Conservation (phyloP, 2,797 vertebrate species). For the Labroides dimidiatus region DNA sequence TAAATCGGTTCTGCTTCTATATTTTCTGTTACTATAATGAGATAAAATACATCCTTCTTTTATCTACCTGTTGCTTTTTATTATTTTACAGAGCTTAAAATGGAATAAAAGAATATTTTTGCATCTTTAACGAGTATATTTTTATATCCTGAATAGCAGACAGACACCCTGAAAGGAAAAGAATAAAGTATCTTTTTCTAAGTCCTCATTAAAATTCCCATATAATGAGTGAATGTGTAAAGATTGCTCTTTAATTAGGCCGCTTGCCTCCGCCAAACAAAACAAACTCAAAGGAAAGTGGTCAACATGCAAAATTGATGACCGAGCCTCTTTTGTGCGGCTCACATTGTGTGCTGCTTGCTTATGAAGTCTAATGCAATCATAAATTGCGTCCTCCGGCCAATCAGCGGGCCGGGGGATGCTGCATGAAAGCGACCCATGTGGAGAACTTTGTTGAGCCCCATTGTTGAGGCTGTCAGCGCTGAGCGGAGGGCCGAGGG, state of each 20-base stretch:
- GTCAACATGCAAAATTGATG: slow-evolving; percentile 93
- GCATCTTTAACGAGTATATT: slow-evolving; percentile 33
- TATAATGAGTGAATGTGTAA: slow-evolving; percentile 88
- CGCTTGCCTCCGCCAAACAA: slow-evolving; percentile 81
- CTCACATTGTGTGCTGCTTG: slow-evolving; percentile 87
- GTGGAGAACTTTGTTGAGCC: slow-evolving; percentile 95
- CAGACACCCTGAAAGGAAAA: slow-evolving; percentile 83
- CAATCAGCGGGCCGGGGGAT: slow-evolving; percentile 88
- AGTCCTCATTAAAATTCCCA: slow-evolving; percentile 84
- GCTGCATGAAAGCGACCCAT: slow-evolving; percentile 90
- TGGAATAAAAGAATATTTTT: slow-evolving; percentile 46
- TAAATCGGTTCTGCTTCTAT: background rate
- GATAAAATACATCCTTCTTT: background rate
- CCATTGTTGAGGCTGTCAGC: slow-evolving; percentile 95
- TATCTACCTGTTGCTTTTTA: background rate
- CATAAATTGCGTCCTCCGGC: slow-evolving; percentile 92
- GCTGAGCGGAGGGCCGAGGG: slow-evolving; percentile 80
- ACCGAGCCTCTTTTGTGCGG: slow-evolving; percentile 88
- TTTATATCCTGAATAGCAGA: slow-evolving; percentile 55
- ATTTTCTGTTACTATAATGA: background rate
- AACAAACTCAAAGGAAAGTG: slow-evolving; percentile 85
- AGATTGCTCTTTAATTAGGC: slow-evolving; percentile 93
- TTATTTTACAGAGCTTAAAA: slow-evolving; percentile 1
- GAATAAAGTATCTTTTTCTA: slow-evolving; percentile 56
- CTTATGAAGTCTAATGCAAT: slow-evolving; percentile 99